Conservation (phyloP, 2,797 vertebrate species). For the Sebastes hopkinsi region DNA sequence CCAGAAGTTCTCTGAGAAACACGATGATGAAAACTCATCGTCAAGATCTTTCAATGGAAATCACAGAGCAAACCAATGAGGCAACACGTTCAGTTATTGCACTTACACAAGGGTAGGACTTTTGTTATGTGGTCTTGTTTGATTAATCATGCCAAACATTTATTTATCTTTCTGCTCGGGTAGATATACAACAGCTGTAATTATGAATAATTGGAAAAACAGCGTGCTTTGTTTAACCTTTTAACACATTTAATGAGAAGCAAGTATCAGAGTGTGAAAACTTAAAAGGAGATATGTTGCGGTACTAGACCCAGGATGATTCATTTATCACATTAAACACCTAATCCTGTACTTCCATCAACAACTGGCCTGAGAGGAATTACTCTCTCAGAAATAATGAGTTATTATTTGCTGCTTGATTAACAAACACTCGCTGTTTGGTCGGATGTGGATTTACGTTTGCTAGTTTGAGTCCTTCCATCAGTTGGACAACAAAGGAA, state of each 20-base stretch:
- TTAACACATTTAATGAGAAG: slow-evolving; percentile 25
- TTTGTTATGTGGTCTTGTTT: background rate
- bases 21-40: background rate
- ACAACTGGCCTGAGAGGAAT: background rate
- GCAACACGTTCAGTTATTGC: background rate
- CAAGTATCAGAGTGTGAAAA: background rate
- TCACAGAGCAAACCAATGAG: background rate
- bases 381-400: background rate
- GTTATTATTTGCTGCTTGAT: background rate
- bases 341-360: background rate
- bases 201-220: slow-evolving; percentile 18
- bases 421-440: background rate
- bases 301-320: background rate
- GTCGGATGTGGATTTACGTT: background rate
- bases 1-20: slow-evolving; percentile 86
- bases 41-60: background rate
- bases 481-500: background rate
- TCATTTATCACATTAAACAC: slow-evolving; percentile 9
- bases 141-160: slow-evolving; percentile 19
- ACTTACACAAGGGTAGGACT: background rate
- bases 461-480: background rate
- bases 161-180: background rate
- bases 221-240: slow-evolving; percentile 14
- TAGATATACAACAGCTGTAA: background rate
- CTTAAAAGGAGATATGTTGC: slow-evolving; percentile 4